phyloP scores from a whole-genome alignment of 2,888 invertebrate species.

The Xylocampa areola region DNA sequence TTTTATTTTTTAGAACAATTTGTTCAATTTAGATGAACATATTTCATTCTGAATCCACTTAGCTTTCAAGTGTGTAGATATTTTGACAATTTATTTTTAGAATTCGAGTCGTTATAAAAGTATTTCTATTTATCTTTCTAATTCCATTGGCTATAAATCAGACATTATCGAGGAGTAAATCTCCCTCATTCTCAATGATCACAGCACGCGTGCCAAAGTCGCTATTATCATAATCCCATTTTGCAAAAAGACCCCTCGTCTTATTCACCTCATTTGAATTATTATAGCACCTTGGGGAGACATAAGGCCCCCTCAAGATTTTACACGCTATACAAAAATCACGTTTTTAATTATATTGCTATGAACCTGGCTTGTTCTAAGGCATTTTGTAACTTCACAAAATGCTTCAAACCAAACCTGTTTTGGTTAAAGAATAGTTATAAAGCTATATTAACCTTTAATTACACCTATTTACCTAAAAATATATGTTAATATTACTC shows the following conservation, averaged over 20 bases:
- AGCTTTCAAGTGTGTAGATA: constrained; percentile 32
- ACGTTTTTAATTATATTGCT: constrained; percentile 17
- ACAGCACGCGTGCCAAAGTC: constrained; percentile 68
- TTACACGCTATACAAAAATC: constrained; percentile 19
- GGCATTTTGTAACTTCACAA: too few relatives aligned
- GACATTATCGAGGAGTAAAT: constrained; percentile 55
- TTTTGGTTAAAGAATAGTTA: too few relatives aligned
- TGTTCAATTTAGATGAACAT: constrained; percentile 43
- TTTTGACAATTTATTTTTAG: constrained; percentile 53
- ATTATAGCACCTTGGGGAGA: constrained; percentile 70
- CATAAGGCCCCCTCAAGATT: constrained; percentile 59
- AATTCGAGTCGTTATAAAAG: constrained; percentile 17
- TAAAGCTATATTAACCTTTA: too few relatives aligned
- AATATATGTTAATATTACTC: too few relatives aligned
- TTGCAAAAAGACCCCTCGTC: constrained; percentile 71
- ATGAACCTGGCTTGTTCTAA: not conserved
- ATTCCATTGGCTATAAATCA: constrained; percentile 61
- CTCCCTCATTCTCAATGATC: constrained; percentile 55
- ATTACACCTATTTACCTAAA: too few relatives aligned
- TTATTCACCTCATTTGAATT: constrained; percentile 74
- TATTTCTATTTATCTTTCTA: constrained; percentile 29
- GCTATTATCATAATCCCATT: constrained; percentile 77
- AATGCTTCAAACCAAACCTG: too few relatives aligned
- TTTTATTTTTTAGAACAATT: constrained; percentile 33
- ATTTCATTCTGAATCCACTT: constrained; percentile 41